Base-by-base conservation (phyloP, 2,113 vertebrate species). In the Archocentrus centrarchus region DNA sequence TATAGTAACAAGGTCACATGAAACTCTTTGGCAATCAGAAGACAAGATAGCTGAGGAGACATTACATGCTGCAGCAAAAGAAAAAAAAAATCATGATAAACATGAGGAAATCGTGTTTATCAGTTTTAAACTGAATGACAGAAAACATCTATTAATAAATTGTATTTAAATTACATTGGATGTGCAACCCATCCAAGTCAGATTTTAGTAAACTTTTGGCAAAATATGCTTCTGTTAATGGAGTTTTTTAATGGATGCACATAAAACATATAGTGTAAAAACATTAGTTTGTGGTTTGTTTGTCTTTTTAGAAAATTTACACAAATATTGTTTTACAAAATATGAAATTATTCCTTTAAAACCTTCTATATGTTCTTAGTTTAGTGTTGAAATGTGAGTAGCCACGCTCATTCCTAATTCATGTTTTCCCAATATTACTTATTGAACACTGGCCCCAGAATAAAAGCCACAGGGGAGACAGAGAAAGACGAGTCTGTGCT, bases 401-500 rank as follows among this genome's bases (percentile, higher is more conserved):
- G 20, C 44, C 44, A 11, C 5, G 35, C 8, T 44, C 77, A 90
- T 91, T 77, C 55, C 32, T 90, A 85, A 94, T 94, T 90, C 68
- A 92, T 80, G 84, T 27, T 47, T 80, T 75, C 73, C 41, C 32
- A 58, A 84, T 83, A 91, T 93, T 86, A 91, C 76, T 93, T 91
- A 94, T 88, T 89, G 84, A 94, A 89, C 81, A 86, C 61, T 9
- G 59, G 59, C 59, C 39, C 80, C 64, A 88, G 70, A 55, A 60
- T 77, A 55, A 60, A 80, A 82, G 61, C 90, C 82, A 80, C 64
- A 80, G 41, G 70, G 62, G 13, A 41, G 70, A 88, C 47, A 55
- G 66, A 82, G 77, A 89, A 73, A 79, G 77, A 88, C 35, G 66
- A 81, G 41, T 73, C 80, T 77, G 77, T 61, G 61, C 66, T 85